Base-by-base conservation (phyloP, 1,140 invertebrate species). In the Trichonephila clavata region DNA sequence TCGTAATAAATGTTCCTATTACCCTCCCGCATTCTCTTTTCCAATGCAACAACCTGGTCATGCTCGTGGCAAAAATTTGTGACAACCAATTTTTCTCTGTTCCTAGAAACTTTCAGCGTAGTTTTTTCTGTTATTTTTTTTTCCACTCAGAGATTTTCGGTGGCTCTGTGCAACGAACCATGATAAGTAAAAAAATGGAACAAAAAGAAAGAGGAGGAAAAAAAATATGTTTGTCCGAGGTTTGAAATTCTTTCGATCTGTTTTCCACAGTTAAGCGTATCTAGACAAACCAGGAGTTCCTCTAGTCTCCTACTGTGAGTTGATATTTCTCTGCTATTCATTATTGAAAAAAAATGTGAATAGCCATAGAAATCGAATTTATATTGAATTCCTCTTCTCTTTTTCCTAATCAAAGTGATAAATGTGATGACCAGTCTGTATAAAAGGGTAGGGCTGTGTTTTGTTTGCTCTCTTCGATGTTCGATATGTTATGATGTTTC, bases 81-180 rank as follows among this genome's bases (percentile, higher is more conserved):
- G 89, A 90, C 89, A 90, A 90, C 89, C 68, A 68, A 90, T 90
- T 90, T 81, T 90, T 90, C 89, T 90, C 57, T 90, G 5, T 71
- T 32, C 50, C 57, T 20, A 60, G 50, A 80, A 90, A 80, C 89
- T 90, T 81, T 90, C n/a, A 57, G 89, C 32, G 43, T 81, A 20
- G 4, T 61, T 80, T 80, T n/a, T 80, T n/a, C 10, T 50, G 10
- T 50, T 50, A 50, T 50, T 77, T 81, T n/a, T 77, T 80, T 90
- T 60, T n/a, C 24, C 20, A 77, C 57, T 24, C 65, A 1, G 21
- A 21, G 32, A 13, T 16, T 77, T 71, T 59, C 20, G 8, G 21
- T 24, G 57, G 14, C 68, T 57, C 61, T 18, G n/a, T 77, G n/a
- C 39, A 80, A 7, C 13, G 50, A 10, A 50, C 32, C 39, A 13